phyloP scores from a whole-genome alignment of 2,113 vertebrate genomes.

The Cyprinodon tularosa region DNA sequence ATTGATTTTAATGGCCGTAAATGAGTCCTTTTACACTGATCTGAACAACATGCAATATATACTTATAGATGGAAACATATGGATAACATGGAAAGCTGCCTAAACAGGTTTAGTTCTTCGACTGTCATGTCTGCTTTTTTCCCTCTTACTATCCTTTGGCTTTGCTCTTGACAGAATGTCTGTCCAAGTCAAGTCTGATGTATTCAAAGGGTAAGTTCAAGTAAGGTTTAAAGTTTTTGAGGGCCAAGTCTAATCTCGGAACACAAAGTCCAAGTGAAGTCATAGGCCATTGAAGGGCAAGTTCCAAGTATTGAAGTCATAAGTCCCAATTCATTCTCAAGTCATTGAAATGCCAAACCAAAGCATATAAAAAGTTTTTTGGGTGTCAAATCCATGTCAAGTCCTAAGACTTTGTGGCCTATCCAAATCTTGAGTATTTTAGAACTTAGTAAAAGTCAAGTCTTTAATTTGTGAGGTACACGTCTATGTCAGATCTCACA shows the following conservation, averaged over 20 bases:
- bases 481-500: background rate
- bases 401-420: background rate
- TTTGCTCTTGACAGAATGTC: conserved; percentile 30
- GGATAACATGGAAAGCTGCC: conserved; percentile 60
- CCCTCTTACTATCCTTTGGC: conserved; percentile 50
- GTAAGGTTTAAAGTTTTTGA: background rate
- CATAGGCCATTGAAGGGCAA: too few species aligned
- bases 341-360: background rate
- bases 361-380: background rate
- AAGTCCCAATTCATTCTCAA: background rate
- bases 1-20: conserved; percentile 57
- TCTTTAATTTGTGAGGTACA: too few species aligned
- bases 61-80: conserved; percentile 64
- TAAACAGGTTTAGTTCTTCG: conserved; percentile 58
- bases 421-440: background rate
- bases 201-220: background rate
- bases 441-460: background rate
- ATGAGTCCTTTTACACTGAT: conserved; percentile 69
- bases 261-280: background rate
- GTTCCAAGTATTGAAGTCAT: background rate
- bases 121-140: conserved; percentile 65
- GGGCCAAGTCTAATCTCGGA: background rate
- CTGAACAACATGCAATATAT: conserved; percentile 75
- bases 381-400: background rate
- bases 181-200: background rate